phyloP scores from a whole-genome alignment of 2,113 vertebrate species.

The Pan troglodytes region NHGRI_mPanTro3-v2.1_pri NC_072414.2:66401001-66401500 shows the following conservation, averaged over 20 bases:
- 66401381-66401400: background rate
- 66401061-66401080: background rate
- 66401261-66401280: background rate
- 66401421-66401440: background rate
- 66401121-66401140: background rate
- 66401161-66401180: background rate
- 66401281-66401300: background rate
- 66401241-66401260: background rate
- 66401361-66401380: background rate
- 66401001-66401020: background rate
- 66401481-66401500: background rate
- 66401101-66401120: background rate
- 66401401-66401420: background rate
- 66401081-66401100: background rate
- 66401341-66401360: background rate
- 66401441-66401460: conserved; percentile 3
- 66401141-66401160: background rate
- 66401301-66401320: background rate
- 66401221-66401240: background rate
- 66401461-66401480: background rate
- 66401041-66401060: background rate
- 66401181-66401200: background rate
- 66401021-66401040: background rate
- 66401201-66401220: background rate
- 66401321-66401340: background rate